Evolutionary conservation across 2,888 invertebrate genomes (phyloP).

Genomic region (Zele albiditarsus): DNA sequence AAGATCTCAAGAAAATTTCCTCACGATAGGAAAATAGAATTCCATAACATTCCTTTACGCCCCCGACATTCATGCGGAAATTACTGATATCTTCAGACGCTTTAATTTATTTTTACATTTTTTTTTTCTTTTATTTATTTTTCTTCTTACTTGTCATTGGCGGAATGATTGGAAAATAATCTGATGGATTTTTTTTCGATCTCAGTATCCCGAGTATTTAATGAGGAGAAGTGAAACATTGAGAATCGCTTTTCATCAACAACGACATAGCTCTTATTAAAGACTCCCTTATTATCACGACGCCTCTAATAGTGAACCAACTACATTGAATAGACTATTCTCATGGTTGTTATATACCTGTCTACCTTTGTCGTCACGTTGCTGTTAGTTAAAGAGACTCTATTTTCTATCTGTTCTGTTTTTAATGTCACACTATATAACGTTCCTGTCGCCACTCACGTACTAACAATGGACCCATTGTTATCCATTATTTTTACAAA

Average conservation of each 20-base stretch:
- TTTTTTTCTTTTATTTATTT: not conserved
- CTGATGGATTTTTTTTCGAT: not conserved
- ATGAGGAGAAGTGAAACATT: not conserved
- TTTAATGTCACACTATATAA: not conserved
- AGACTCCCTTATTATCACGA: not conserved
- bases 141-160: too few species aligned
- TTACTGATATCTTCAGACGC: not conserved
- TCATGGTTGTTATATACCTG: not conserved
- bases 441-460: too few species aligned
- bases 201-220: not conserved
- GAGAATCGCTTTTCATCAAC: not conserved
- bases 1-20: constrained; percentile 18
- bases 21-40: constrained; percentile 20
- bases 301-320: not conserved
- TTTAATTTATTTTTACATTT: not conserved
- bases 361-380: not conserved
- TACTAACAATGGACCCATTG: too few species aligned
- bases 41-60: not conserved
- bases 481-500: too few species aligned
- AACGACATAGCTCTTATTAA: not conserved
- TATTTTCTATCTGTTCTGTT: not conserved
- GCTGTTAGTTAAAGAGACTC: not conserved
- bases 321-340: not conserved
- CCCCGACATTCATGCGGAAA: constrained; percentile 8
- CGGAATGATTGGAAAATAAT: too few species aligned